Conservation (phyloP, 1,140 invertebrate genomes). For the Limonius californicus region DNA sequence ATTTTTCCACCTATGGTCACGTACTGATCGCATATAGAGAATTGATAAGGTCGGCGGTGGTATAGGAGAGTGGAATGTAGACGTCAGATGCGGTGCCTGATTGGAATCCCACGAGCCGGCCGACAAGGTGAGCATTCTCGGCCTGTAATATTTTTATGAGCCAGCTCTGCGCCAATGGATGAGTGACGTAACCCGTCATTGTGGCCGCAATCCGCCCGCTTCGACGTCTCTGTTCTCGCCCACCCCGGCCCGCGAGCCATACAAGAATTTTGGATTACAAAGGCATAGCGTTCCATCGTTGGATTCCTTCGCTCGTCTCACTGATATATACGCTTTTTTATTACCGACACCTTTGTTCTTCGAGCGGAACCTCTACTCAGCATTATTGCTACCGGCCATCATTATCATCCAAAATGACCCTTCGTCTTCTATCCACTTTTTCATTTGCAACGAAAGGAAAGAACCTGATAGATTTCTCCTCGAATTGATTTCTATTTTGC, state of each 20-base stretch:
- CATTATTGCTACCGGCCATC: too few species aligned
- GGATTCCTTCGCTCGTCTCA: not conserved
- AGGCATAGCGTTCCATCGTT: not conserved
- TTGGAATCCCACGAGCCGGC: conserved; percentile 19
- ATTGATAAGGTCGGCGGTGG: conserved; percentile 20
- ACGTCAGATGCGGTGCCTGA: conserved; percentile 15
- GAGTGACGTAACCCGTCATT: conserved; percentile 32
- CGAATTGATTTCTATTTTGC: too few species aligned
- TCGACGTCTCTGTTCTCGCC: conserved; percentile 19
- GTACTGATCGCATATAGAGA: conserved; percentile 17
- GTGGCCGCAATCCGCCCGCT: conserved; percentile 7
- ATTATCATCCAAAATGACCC: too few species aligned
- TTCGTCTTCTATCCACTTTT: too few species aligned
- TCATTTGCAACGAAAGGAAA: not conserved
- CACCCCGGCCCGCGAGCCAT: conserved; percentile 13
- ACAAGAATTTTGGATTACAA: conserved; percentile 12
- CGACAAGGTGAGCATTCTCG: conserved; percentile 14
- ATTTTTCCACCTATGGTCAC: conserved; percentile 7
- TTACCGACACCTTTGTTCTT: conserved; percentile 9
- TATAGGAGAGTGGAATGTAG: conserved; percentile 17
- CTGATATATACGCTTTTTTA: conserved; percentile 3
- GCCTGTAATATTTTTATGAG: conserved; percentile 24
- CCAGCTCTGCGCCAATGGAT: conserved; percentile 22
- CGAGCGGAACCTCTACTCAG: too few species aligned
- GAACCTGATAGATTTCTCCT: too few species aligned